Base-by-base conservation (phyloP, 1,140 invertebrate genomes). In the Ceratina japonica region DNA sequence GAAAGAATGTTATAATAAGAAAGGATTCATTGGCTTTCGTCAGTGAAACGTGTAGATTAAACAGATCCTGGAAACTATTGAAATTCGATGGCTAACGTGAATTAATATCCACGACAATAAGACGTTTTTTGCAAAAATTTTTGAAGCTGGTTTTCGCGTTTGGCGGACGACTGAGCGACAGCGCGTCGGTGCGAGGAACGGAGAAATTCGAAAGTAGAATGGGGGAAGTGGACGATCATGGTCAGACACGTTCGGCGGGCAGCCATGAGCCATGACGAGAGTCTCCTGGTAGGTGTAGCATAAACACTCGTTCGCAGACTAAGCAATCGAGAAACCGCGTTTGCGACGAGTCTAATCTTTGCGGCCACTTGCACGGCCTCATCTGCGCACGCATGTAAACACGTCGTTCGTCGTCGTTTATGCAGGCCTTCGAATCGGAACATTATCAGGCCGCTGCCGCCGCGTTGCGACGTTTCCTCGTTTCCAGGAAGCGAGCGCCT, bases 261-360 rank as follows among this genome's bases (percentile, higher is more conserved):
- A 62, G 65, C 54, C 51, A 37, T n/a, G 51, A 22, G 56, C 52
- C 20, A 52, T n/a, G 65, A 18, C 75, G 56, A 62, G n/a, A n/a
- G 65, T 61, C 16, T 78, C 12, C 56, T 24, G 18, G 51, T 79
- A 27, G 76, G 58, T 49, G 76, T 51, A 73, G 20, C 59, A 68
- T 73, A 79, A 79, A 79, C 76, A 79, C 69, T 72, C 49, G 76
- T 18, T 27, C 20, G 76, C 51, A 79, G 76, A 79, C 76, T 79
- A 79, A 79, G 76, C 76, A 79, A 63, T 73, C 76, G 68, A 20
- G 16, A 44, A 44, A 44, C 20, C 5, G 24, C 37, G 31, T 65
- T 65, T 15, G 68, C 52, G 69, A 44, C 22, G 75, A 59, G 76
- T 58, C 76, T 79, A 79, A 79, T 79, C 76, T 59, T 20, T 44